These are phyloP conservation scores for Mycalesis mineus DNA, from an alignment of 2,888 invertebrate genomes.

Conservation along the genomic window DNA sequence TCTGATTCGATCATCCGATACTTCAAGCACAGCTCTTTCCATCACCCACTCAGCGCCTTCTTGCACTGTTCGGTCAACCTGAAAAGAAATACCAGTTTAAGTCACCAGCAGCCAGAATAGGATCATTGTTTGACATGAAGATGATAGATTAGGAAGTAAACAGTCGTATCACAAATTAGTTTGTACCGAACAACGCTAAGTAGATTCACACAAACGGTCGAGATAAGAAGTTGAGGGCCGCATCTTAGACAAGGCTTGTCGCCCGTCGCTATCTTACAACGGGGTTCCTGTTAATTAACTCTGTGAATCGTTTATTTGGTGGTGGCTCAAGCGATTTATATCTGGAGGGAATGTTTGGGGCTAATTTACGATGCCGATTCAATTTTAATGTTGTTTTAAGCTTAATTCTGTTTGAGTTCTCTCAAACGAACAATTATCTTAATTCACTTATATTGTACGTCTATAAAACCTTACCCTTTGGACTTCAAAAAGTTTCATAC, in stretches of 20 bases:
- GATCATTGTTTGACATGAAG: too few relatives aligned
- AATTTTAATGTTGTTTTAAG: not conserved
- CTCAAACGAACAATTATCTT: too few relatives aligned
- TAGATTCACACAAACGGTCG: slow-evolving; percentile 2
- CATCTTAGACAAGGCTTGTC: not conserved
- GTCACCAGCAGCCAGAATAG: too few relatives aligned
- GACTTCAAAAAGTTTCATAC: too few relatives aligned
- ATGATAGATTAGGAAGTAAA: not conserved
- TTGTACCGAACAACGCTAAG: slow-evolving; percentile 3
- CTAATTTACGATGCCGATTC: slow-evolving; percentile 8
- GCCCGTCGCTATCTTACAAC: slow-evolving; percentile 3
- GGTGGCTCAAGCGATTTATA: slow-evolving; percentile 20
- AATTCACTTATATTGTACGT: too few relatives aligned
- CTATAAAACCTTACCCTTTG: too few relatives aligned
- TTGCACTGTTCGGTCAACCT: too few relatives aligned
- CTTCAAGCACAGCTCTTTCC: too few relatives aligned
- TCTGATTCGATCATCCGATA: too few relatives aligned
- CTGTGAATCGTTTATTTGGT: slow-evolving; percentile 27
- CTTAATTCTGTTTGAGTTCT: not conserved
- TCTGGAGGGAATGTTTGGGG: slow-evolving; percentile 15
- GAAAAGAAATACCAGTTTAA: too few relatives aligned
- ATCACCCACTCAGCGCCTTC: too few relatives aligned
- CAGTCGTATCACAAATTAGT: slow-evolving; percentile 33
- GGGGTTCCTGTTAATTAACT: slow-evolving; percentile 33
- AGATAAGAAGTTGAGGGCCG: slow-evolving; percentile 8